Evolutionary conservation across 2,797 vertebrate species (phyloP).

Genomic region (Gallinago stenura): DNA sequence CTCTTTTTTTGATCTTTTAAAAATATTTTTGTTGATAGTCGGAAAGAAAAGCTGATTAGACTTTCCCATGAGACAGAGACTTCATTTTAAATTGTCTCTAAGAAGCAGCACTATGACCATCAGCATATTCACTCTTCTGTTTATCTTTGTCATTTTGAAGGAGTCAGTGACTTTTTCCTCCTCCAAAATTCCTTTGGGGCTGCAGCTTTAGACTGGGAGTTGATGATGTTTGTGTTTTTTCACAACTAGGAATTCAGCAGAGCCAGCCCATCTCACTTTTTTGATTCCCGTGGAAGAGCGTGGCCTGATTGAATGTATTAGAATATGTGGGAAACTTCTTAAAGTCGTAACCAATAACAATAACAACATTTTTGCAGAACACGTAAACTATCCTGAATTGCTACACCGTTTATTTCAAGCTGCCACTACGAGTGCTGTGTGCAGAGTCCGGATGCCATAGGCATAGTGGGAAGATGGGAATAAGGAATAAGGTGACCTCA

Average conservation of each 20-base stretch:
- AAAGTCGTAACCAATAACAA: background rate
- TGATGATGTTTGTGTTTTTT: constrained; percentile 18
- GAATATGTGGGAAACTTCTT: background rate
- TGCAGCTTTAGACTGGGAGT: background rate
- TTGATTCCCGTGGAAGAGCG: background rate
- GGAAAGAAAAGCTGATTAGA: background rate
- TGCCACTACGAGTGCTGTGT: background rate
- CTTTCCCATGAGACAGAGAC: background rate
- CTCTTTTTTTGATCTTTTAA: background rate
- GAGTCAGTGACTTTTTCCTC: constrained; percentile 3
- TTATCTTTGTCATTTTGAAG: constrained; percentile 39
- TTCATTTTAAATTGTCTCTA: background rate
- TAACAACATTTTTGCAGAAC: background rate
- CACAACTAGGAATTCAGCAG: background rate
- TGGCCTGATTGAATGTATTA: background rate
- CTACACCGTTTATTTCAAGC: background rate
- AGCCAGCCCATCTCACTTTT: background rate
- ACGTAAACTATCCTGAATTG: background rate
- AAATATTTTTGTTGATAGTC: background rate
- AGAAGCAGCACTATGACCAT: background rate
- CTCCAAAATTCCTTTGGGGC: constrained; percentile 2
- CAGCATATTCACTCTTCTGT: constrained; percentile 15
- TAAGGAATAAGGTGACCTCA: constrained; percentile 5
- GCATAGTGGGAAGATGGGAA: background rate
- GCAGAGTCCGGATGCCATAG: background rate